These are phyloP conservation scores for Apodemia hepburni DNA, from an alignment of 2,888 invertebrate species.

Conservation along the genomic window DNA sequence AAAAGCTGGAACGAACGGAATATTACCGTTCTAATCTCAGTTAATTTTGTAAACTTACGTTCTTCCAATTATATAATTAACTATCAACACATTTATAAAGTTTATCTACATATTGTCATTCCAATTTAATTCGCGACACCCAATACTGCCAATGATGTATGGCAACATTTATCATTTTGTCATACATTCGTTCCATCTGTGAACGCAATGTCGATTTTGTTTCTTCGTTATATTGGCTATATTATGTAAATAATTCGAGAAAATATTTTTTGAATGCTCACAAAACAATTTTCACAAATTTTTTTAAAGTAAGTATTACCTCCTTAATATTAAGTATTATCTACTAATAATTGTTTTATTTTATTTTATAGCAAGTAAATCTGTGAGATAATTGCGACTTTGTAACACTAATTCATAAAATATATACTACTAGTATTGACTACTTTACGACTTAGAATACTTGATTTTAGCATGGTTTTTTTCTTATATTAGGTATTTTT, in stretches of 20 bases:
- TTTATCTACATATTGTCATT: constrained; percentile 31
- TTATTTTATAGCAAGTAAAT: constrained; percentile 38
- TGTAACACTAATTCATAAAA: constrained; percentile 25
- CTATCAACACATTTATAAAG: neutral
- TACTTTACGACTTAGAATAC: neutral
- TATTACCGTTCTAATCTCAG: neutral
- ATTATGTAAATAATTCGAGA: constrained; percentile 29
- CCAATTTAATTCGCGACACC: constrained; percentile 29
- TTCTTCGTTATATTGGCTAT: constrained; percentile 22
- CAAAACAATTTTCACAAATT: constrained; percentile 65
- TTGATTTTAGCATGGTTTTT: neutral
- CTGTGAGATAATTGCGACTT: constrained; percentile 21
- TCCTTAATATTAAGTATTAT: constrained; percentile 75
- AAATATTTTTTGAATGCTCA: constrained; percentile 48
- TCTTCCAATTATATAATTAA: neutral
- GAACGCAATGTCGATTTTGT: neutral
- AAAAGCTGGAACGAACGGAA: too few relatives aligned
- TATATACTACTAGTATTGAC: constrained; percentile 8
- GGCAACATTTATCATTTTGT: constrained; percentile 13
- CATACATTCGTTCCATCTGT: neutral
- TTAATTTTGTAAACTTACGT: constrained; percentile 9
- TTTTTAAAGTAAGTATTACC: constrained; percentile 73
- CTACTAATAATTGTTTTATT: constrained; percentile 59
- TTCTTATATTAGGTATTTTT: constrained; percentile 4
- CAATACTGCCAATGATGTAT: constrained; percentile 33